Evolutionary conservation across 2,888 invertebrate species (phyloP).

Genomic region (Podabrus alpinus): DNA sequence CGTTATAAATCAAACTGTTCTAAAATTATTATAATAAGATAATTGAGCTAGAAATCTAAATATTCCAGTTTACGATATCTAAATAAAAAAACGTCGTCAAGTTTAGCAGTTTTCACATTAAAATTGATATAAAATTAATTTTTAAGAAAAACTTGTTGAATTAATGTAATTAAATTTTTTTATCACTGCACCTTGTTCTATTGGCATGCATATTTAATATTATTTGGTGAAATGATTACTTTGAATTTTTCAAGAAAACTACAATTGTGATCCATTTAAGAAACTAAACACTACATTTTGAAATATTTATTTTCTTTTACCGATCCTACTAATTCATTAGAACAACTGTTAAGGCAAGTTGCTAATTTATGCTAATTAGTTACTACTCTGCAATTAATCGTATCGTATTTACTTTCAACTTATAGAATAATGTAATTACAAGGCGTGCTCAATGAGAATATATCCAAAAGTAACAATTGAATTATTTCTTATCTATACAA

Average conservation of each 20-base stretch:
- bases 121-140: background rate
- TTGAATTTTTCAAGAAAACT: too few species aligned
- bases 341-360: background rate
- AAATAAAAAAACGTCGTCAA: background rate
- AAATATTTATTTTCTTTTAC: background rate
- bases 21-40: background rate
- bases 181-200: background rate
- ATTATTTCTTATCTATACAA: background rate
- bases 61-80: background rate
- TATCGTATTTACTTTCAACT: background rate
- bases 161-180: background rate
- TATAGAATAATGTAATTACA: background rate
- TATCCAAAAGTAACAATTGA: background rate
- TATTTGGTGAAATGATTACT: background rate
- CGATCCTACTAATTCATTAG: background rate
- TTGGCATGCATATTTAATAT: background rate
- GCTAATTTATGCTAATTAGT: background rate
- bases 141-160: background rate
- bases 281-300: background rate
- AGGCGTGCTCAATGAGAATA: background rate
- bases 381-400: background rate
- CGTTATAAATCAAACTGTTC: background rate
- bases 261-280: too few species aligned
- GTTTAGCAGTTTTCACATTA: background rate
- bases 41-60: background rate